A percentile compares a stretch with the other conserved stretches of the same genome.
Evolutionary conservation across 2,113 vertebrate species (phyloP).

Genomic region (Cephalophus harveyi): DNA sequence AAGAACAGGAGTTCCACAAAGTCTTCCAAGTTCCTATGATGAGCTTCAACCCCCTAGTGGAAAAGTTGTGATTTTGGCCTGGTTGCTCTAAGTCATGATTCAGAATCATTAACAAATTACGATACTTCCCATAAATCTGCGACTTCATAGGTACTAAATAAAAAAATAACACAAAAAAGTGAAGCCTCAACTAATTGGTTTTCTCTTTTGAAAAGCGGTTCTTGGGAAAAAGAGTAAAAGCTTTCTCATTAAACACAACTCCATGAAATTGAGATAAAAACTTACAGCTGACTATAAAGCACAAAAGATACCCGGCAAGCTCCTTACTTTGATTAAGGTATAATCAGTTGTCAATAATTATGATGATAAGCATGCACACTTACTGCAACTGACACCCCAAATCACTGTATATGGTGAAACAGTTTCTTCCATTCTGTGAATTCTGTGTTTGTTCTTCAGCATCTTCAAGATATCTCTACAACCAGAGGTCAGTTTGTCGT

Average conservation of each 20-base stretch:
- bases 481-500: constrained; percentile 87
- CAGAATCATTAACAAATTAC: neutral
- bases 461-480: constrained; percentile 86
- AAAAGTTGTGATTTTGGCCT: neutral
- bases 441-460: constrained; percentile 73
- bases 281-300: neutral
- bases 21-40: neutral
- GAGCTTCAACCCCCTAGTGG: neutral
- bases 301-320: neutral
- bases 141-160: neutral
- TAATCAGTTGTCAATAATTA: neutral
- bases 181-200: neutral
- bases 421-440: neutral
- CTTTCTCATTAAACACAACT: neutral
- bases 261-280: constrained; percentile 9
- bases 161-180: neutral
- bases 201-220: constrained; percentile 3
- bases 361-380: neutral
- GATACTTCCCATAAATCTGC: neutral
- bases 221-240: neutral
- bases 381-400: neutral
- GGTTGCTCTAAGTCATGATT: neutral
- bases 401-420: neutral
- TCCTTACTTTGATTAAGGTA: neutral
- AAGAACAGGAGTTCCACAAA: neutral